Evolutionary conservation across 2,797 vertebrate species (phyloP), one percentile per base, ranked within the genome.

Genomic region (Melanotaenia pygmaea): DNA sequence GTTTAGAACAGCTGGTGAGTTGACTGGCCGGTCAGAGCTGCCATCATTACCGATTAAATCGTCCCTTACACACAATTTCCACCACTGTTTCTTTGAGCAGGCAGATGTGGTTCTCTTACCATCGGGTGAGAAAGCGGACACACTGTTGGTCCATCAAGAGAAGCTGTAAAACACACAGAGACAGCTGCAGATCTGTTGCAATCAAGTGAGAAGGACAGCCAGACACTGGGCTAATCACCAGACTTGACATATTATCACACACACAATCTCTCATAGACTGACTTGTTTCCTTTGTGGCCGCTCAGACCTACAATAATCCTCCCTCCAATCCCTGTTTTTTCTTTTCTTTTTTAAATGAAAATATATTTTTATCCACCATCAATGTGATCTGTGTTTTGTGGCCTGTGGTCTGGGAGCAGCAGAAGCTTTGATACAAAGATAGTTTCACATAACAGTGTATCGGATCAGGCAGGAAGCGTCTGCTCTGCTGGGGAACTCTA

Each of bases 391-490:
- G 67, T 47, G 8, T 14, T 14, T 14, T 51, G 22, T 40, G 14
- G n/a, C n/a, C 64, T 62, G 5, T 7, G 30, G 18, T 24, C 65
- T 50, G 58, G 10, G 18, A 66, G 26, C 50, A 3, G 38, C 32
- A 4, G 30, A 53, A n/a, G 40, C 58, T 14, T 58, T 38, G 45
- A 18, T 12, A 28, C 16, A 11, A 67, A 22, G 35, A 59, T 53
- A 64, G 58, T 59, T 79, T 69, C 24, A 40, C 72, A 64, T 72
- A 60, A 24, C 72, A 37, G 14, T 69, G 14, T 69, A 57, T 77
- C 1, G 18, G 79, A 77, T 80, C 74, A 77, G 71, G 59, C 86
- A 87, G 85, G 80, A 90, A 89, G 84, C 76, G 67, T 80, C 62
- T 79, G 79, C 76, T 88, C 72, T 70, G 73, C 77, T 65, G 64